These are phyloP conservation scores for Lophius piscatorius DNA, from an alignment of 2,113 vertebrate species.

Conservation along the genomic window DNA sequence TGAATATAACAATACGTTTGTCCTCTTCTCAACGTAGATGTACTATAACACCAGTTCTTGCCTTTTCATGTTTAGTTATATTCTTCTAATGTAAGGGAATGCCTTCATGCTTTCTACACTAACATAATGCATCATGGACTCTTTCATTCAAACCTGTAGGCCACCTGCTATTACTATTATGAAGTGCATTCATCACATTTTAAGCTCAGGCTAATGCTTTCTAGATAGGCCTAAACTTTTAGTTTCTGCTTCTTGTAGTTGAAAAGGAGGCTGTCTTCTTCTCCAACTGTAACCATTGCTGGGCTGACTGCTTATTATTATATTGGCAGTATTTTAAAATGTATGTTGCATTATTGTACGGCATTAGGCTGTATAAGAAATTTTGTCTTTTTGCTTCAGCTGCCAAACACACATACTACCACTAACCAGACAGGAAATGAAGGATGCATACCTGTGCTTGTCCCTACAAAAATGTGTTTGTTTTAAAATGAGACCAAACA, in stretches of 20 bases:
- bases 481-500: too few relatives aligned
- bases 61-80: conserved; percentile 79
- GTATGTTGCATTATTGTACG: conserved; percentile 74
- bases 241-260: conserved; percentile 58
- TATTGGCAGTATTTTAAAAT: conserved; percentile 71
- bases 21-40: conserved; percentile 75
- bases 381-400: conserved; percentile 63
- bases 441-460: conserved; percentile 57
- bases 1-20: conserved; percentile 60
- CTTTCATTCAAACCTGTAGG: conserved; percentile 43
- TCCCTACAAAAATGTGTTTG: conserved; percentile 66
- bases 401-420: conserved; percentile 62
- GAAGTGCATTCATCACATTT: conserved; percentile 67
- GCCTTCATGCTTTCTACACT: conserved; percentile 78
- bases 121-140: conserved; percentile 71
- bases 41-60: conserved; percentile 77
- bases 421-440: conserved; percentile 65
- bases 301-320: conserved; percentile 68
- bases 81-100: conserved; percentile 76
- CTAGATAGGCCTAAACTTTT: conserved; percentile 65
- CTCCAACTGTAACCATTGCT: conserved; percentile 33
- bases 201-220: conserved; percentile 68
- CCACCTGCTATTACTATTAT: conserved; percentile 52
- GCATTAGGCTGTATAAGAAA: conserved; percentile 72
- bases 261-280: conserved; percentile 19